Evolutionary conservation across 2,797 vertebrate genomes (phyloP), one percentile per base, ranked within the genome.

Genomic region (Gallinago stenura): DNA sequence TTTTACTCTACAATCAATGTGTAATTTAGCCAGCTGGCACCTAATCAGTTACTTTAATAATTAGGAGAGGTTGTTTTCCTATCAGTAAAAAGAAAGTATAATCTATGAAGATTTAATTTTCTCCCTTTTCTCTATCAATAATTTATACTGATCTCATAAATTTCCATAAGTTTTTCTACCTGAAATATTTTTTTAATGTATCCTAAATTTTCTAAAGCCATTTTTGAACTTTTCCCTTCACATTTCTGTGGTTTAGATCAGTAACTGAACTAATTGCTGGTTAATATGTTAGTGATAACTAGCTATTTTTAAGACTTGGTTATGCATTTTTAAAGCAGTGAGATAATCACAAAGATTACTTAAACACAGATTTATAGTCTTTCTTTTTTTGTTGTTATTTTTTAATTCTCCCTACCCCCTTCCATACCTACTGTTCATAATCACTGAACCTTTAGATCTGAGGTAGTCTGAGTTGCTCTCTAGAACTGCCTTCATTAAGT

Each of bases 301-400:
- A 96, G 86, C 94, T 95, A 72, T 89, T n/a, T 95, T 95, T 85
- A 95, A 80, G 70, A 72, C 66, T 83, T 39, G 48, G 12, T 37
- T 45, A 6, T 54, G 25, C 66, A 41, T 4, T 54, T 60, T 64
- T 65, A 78, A 64, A 69, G 31, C 45, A 93, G 78, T 73, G 69
- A 83, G 62, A 89, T 24, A 58, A 83, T 53, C 37, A 51, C 50
- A 76, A 81, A 61, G 51, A 31, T 85, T 95, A 20, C 31, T 57
- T 61, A 35, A 10, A n/a, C 9, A n/a, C 66, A 86, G 89, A 73
- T 95, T 61, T 87, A 12, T 9, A 24, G 7, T 9, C 9, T 41
- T 28, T n/a, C 6, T 46, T 41, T 28, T 41, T 39, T 87, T 17
- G 87, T 22, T 41, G 3, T 81, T 51, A 20, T 7, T 21, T 50